These are phyloP conservation scores for Drosophila pandora DNA, from an alignment of 1,140 invertebrate species.

Conservation along the genomic window DNA sequence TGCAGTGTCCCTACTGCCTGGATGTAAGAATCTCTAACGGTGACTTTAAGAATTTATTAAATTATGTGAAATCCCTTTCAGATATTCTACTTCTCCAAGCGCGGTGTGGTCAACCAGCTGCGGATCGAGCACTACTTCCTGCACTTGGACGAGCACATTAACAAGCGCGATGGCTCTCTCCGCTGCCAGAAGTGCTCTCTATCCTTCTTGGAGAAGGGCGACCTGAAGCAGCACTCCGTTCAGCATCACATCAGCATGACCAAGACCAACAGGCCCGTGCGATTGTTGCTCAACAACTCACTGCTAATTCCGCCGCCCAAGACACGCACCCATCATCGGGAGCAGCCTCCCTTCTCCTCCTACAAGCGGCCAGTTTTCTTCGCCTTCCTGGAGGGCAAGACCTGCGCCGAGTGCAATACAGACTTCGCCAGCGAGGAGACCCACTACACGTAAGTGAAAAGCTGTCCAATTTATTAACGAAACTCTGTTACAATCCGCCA, in stretches of 20 bases:
- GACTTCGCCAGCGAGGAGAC: constrained; percentile 72
- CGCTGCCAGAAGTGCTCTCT: constrained; percentile 76
- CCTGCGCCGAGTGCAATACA: constrained; percentile 76
- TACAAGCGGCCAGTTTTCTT: constrained; percentile 71
- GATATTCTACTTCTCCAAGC: constrained; percentile 76
- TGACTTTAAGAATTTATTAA: not conserved
- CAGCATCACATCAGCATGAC: constrained; percentile 84
- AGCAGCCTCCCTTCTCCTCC: constrained; percentile 67
- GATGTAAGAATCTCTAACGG: constrained; percentile 84
- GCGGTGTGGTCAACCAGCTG: constrained; percentile 58
- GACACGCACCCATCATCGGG: constrained; percentile 76
- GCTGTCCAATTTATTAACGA: not conserved
- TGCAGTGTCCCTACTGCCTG: constrained; percentile 90
- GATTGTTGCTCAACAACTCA: constrained; percentile 70
- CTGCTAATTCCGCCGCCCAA: constrained; percentile 73
- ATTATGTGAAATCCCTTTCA: constrained; percentile 18
- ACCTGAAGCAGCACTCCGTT: constrained; percentile 85
- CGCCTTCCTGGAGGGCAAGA: constrained; percentile 69
- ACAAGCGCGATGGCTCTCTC: constrained; percentile 59
- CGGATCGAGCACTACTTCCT: constrained; percentile 75
- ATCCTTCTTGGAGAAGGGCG: constrained; percentile 76
- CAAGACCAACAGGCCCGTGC: constrained; percentile 66
- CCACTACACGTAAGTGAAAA: constrained; percentile 69
- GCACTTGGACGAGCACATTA: constrained; percentile 70
- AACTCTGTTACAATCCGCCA: not conserved